These are phyloP conservation scores for Spilarctia lutea DNA, from an alignment of 2,888 invertebrate genomes.

Conservation along the genomic window DNA sequence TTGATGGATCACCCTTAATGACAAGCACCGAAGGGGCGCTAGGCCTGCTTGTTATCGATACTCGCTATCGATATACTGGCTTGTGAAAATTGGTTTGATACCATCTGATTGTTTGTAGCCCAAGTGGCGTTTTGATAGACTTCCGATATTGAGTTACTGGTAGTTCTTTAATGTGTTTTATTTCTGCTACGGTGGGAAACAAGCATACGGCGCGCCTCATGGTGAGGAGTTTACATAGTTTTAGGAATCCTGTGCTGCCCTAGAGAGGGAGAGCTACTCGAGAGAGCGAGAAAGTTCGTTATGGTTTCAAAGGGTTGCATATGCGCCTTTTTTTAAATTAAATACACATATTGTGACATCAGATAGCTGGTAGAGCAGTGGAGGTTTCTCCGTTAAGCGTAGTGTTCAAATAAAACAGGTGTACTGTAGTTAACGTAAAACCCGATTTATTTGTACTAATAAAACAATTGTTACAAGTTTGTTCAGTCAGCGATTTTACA, in stretches of 20 bases:
- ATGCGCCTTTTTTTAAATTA: too few relatives aligned
- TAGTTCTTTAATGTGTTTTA: slow-evolving; percentile 26
- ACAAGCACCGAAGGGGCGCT: slow-evolving; percentile 82
- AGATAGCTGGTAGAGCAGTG: too few relatives aligned
- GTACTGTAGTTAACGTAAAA: too few relatives aligned
- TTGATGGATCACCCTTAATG: slow-evolving; percentile 87
- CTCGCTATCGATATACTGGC: slow-evolving; percentile 58
- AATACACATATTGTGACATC: too few relatives aligned
- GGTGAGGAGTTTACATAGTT: neutral
- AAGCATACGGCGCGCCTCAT: neutral
- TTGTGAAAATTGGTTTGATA: slow-evolving; percentile 66
- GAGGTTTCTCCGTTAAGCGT: too few relatives aligned
- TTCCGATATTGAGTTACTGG: slow-evolving; percentile 53
- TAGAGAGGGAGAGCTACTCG: neutral
- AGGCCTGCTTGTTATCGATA: slow-evolving; percentile 64
- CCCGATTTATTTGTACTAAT: too few relatives aligned
- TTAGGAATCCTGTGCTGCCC: neutral
- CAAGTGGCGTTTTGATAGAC: slow-evolving; percentile 45
- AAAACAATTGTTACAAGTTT: too few relatives aligned
- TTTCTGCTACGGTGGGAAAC: neutral
- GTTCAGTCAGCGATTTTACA: too few relatives aligned
- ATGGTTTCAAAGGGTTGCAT: neutral
- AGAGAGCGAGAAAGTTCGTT: neutral
- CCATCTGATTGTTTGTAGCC: slow-evolving; percentile 60
- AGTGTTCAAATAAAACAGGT: too few relatives aligned